Conservation (phyloP, 2,113 vertebrate species). For the Megalops atlanticus region DNA sequence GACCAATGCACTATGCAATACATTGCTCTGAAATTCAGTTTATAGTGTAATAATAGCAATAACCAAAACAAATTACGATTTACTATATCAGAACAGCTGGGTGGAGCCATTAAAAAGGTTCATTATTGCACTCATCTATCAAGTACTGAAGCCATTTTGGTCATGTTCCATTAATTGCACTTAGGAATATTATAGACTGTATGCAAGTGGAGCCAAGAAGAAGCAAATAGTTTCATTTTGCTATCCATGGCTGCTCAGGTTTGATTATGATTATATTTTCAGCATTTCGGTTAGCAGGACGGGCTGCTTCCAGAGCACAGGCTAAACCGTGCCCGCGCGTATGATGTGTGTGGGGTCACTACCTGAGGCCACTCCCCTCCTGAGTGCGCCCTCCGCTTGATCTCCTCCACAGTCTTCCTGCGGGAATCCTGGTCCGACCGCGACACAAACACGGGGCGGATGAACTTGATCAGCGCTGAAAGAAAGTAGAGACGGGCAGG, state of each 20-base stretch:
- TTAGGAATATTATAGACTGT: no score
- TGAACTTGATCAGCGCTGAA: slow-evolving; percentile 91
- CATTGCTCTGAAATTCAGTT: background rate
- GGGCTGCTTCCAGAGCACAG: background rate
- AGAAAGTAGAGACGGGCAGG: slow-evolving; percentile 18
- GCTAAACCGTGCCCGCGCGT: background rate
- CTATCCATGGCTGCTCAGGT: no score
- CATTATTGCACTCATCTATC: no score
- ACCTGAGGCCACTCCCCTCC: slow-evolving; percentile 94
- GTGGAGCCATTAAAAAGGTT: no score
- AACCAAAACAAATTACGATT: no score
- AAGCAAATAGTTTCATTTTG: no score
- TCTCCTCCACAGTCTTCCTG: slow-evolving; percentile 94
- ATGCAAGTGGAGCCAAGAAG: no score
- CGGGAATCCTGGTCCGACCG: slow-evolving; percentile 93
- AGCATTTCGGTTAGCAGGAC: background rate
- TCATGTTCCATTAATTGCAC: no score
- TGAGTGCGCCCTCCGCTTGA: slow-evolving; percentile 85
- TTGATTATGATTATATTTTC: no score
- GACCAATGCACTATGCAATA: no score
- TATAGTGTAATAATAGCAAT: background rate
- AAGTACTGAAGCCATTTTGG: no score
- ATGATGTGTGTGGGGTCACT: slow-evolving; percentile 10
- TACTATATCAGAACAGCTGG: background rate
- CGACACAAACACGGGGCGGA: slow-evolving; percentile 93